Evolutionary conservation across 2,888 invertebrate species (phyloP).

Genomic region (Chorisops tibialis): DNA sequence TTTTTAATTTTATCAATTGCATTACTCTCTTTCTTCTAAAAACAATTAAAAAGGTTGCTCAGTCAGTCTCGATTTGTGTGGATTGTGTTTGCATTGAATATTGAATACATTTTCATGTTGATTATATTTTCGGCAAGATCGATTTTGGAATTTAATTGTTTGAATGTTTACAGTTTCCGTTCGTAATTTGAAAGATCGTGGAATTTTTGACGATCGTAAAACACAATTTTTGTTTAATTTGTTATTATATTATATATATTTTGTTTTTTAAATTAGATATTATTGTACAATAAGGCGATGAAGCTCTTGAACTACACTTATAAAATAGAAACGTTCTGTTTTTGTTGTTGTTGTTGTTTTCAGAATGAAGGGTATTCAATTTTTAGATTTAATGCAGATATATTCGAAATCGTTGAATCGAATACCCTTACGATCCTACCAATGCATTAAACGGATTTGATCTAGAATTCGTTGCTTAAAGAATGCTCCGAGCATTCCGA

Average conservation of each 20-base stretch:
- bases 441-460: constrained; percentile 52
- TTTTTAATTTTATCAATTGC: constrained; percentile 18
- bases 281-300: constrained; percentile 25
- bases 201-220: constrained; percentile 6
- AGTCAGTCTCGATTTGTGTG: background rate
- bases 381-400: background rate
- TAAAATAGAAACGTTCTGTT: background rate
- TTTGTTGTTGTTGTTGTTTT: background rate
- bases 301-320: constrained; percentile 21
- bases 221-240: constrained; percentile 7
- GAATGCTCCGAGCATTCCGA: constrained; percentile 52
- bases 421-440: constrained; percentile 52
- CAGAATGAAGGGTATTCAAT: background rate
- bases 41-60: background rate
- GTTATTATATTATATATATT: constrained; percentile 17
- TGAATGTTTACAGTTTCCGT: too few species aligned
- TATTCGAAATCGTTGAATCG: constrained; percentile 24
- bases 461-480: constrained; percentile 52
- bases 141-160: too few species aligned
- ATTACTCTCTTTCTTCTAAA: background rate
- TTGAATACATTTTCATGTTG: too few species aligned
- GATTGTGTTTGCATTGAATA: too few species aligned
- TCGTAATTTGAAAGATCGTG: too few species aligned
- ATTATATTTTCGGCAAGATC: too few species aligned
- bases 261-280: background rate